Evolutionary conservation across 2,113 vertebrate genomes (phyloP).

Genomic region (Cyanocitta stelleri): DNA sequence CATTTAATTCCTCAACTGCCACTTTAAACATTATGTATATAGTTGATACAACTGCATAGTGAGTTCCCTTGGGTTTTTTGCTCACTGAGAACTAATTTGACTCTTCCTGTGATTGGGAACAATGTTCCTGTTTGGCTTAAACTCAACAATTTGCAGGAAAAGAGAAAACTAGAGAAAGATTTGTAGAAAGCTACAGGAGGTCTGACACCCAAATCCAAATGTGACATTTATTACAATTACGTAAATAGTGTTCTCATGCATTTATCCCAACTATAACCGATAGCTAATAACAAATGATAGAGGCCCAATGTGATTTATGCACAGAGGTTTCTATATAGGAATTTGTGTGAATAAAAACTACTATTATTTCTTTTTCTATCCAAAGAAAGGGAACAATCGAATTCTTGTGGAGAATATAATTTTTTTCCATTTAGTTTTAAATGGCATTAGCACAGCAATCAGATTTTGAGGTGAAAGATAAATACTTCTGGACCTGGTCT

Average conservation of each 20-base stretch:
- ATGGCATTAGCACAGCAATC: constrained; percentile 68
- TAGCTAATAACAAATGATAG: constrained; percentile 67
- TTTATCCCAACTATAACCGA: constrained; percentile 66
- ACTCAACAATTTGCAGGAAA: constrained; percentile 17
- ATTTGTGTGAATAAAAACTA: constrained; percentile 60
- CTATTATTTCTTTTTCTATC: constrained; percentile 49
- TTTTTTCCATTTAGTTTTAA: constrained; percentile 68
- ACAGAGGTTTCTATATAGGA: constrained; percentile 51
- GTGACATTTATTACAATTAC: constrained; percentile 57
- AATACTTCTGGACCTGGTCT: constrained; percentile 33
- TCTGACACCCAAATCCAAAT: constrained; percentile 52
- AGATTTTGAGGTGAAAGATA: constrained; percentile 64
- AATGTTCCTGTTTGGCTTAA: constrained; percentile 34
- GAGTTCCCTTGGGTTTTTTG: background rate
- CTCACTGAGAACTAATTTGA: constrained; percentile 40
- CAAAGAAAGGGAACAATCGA: constrained; percentile 54
- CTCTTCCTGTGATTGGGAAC: constrained; percentile 35
- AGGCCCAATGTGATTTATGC: constrained; percentile 42
- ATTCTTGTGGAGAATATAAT: constrained; percentile 63
- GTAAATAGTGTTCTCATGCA: constrained; percentile 59
- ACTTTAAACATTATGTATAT: background rate
- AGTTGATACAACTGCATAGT: background rate
- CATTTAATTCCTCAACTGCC: background rate
- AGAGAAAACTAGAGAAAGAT: constrained; percentile 27
- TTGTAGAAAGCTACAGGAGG: constrained; percentile 53